Conservation (phyloP, 2,113 vertebrate genomes). For the Trachemys scripta region DNA sequence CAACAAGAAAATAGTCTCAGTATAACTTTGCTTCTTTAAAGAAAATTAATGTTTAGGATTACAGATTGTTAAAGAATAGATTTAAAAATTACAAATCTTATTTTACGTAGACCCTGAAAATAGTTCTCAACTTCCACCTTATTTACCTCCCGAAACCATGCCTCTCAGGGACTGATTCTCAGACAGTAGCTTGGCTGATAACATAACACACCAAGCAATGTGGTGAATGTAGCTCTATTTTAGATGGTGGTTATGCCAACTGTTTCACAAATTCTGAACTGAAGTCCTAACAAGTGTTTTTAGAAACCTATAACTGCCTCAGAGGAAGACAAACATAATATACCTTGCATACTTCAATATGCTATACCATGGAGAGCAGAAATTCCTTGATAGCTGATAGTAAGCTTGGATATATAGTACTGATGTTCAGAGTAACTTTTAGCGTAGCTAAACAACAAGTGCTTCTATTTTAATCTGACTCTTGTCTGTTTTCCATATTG, state of each 20-base stretch:
- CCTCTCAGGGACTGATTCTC: too few species aligned
- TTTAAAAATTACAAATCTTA: background rate
- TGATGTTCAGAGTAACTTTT: too few species aligned
- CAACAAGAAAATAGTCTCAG: background rate
- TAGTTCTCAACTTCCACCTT: background rate
- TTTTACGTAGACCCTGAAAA: background rate
- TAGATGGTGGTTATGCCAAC: background rate
- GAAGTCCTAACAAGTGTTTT: background rate
- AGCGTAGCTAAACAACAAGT: background rate
- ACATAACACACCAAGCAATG: too few species aligned
- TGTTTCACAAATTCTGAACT: background rate
- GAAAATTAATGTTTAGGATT: background rate
- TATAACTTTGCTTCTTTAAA: background rate
- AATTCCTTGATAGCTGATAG: background rate
- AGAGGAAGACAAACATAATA: background rate
- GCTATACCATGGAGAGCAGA: background rate
- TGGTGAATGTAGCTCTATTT: background rate
- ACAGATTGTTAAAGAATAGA: background rate
- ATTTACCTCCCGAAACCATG: background rate
- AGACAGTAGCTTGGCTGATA: too few species aligned
- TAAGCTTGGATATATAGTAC: too few species aligned
- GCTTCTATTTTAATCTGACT: background rate
- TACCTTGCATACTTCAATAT: accelerated
- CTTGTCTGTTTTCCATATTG: background rate
- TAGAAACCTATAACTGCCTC: background rate